These are phyloP conservation scores for Ectropis crepuscularia DNA, from an alignment of 2,888 invertebrate species.

Conservation along the genomic window DNA sequence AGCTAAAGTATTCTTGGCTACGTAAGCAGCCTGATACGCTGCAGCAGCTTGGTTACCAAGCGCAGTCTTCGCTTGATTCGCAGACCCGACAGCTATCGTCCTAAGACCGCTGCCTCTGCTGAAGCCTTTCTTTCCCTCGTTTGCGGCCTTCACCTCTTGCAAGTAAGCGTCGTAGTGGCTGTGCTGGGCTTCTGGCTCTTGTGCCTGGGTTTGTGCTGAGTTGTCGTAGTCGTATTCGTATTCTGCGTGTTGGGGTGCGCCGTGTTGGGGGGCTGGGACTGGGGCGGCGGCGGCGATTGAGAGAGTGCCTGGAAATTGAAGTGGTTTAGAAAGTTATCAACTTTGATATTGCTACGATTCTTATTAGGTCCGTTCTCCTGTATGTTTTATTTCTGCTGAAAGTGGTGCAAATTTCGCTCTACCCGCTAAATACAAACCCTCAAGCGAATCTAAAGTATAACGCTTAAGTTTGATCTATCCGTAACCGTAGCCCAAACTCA, in stretches of 20 bases:
- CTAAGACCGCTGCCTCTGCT: conserved; percentile 89
- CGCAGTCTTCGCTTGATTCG: conserved; percentile 90
- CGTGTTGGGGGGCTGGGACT: conserved; percentile 47
- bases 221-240: conserved; percentile 78
- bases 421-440: too few relatives aligned
- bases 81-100: conserved; percentile 89
- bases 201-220: conserved; percentile 55
- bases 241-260: conserved; percentile 52
- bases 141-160: conserved; percentile 71
- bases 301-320: conserved; percentile 57
- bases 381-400: too few relatives aligned
- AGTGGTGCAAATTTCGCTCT: too few relatives aligned
- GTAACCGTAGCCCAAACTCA: too few relatives aligned
- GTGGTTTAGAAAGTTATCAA: background rate
- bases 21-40: conserved; percentile 91
- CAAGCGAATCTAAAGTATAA: too few relatives aligned
- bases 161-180: conserved; percentile 81
- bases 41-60: conserved; percentile 89
- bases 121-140: conserved; percentile 79
- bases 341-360: too few relatives aligned
- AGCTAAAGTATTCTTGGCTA: conserved; percentile 91
- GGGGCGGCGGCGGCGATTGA: conserved; percentile 63
- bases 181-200: conserved; percentile 74
- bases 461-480: too few relatives aligned
- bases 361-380: too few relatives aligned